These are phyloP conservation scores for Notiomystis cincta DNA, from an alignment of 2,113 vertebrate genomes.

Conservation along the genomic window DNA sequence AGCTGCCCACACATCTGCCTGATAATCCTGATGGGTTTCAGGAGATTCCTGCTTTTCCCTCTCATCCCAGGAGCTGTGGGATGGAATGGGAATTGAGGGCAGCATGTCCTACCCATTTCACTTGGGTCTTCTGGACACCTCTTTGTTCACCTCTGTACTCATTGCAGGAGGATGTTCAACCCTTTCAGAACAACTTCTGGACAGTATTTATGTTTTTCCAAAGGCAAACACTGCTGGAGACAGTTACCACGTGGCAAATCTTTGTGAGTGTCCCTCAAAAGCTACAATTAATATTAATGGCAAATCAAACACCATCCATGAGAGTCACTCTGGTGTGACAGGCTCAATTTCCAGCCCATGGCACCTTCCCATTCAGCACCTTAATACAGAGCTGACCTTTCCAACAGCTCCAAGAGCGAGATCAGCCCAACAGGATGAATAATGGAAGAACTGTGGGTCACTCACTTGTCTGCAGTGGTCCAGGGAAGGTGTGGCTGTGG, in stretches of 20 bases:
- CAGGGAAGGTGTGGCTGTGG: neutral
- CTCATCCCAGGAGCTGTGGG: neutral
- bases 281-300: conserved; percentile 79
- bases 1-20: neutral
- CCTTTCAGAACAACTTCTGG: neutral
- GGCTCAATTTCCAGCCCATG: conserved; percentile 70
- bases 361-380: conserved; percentile 51
- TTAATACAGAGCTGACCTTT: conserved; percentile 61
- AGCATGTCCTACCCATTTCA: neutral
- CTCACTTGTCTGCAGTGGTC: neutral
- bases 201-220: neutral
- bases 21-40: neutral
- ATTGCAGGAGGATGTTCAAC: neutral
- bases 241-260: neutral
- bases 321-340: conserved; percentile 78
- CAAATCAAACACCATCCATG: conserved; percentile 68
- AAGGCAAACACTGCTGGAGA: neutral
- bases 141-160: neutral
- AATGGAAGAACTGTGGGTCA: conserved; percentile 64
- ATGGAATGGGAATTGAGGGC: neutral
- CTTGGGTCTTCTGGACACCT: neutral
- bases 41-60: neutral
- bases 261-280: conserved; percentile 48
- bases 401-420: conserved; percentile 20
- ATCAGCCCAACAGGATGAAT: conserved; percentile 63